phyloP scores from a whole-genome alignment of 2,888 invertebrate genomes.

The Ophion costatus region DNA sequence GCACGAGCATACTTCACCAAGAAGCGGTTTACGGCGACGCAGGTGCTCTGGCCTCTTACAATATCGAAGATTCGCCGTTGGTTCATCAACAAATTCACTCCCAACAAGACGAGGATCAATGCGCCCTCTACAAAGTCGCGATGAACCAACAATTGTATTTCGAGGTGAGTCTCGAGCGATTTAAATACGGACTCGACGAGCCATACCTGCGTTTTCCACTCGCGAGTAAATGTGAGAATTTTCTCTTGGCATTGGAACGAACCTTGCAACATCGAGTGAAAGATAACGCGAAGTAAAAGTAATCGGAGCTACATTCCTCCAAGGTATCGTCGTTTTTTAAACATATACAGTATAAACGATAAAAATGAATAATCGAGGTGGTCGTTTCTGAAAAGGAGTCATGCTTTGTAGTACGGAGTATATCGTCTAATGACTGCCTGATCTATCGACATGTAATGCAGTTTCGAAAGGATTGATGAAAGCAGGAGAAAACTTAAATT shows the following conservation, averaged over 20 bases:
- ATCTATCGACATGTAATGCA: not conserved
- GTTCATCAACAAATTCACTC: conserved; percentile 69
- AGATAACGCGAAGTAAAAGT: too few relatives aligned
- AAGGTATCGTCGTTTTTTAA: too few relatives aligned
- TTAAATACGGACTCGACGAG: not conserved
- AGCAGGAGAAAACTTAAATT: conserved; percentile 9
- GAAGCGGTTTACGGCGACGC: conserved; percentile 71
- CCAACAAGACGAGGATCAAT: conserved; percentile 84
- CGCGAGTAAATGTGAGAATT: too few relatives aligned
- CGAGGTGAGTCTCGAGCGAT: conserved; percentile 78
- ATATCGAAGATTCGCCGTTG: conserved; percentile 66
- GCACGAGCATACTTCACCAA: conserved; percentile 75
- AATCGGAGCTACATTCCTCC: too few relatives aligned
- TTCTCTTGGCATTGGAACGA: not conserved
- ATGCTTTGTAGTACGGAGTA: too few relatives aligned
- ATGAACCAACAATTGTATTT: conserved; percentile 88
- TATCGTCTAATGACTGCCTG: too few relatives aligned
- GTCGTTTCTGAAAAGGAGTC: too few relatives aligned
- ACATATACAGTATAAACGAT: too few relatives aligned
- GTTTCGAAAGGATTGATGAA: not conserved
- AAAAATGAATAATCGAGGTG: too few relatives aligned
- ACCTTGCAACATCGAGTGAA: not conserved
- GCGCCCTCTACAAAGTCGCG: conserved; percentile 88
- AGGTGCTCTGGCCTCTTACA: conserved; percentile 64
- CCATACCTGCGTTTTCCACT: too few relatives aligned